Conservation (phyloP, 1,140 invertebrate species). For the Neotoxoptera formosana region DNA sequence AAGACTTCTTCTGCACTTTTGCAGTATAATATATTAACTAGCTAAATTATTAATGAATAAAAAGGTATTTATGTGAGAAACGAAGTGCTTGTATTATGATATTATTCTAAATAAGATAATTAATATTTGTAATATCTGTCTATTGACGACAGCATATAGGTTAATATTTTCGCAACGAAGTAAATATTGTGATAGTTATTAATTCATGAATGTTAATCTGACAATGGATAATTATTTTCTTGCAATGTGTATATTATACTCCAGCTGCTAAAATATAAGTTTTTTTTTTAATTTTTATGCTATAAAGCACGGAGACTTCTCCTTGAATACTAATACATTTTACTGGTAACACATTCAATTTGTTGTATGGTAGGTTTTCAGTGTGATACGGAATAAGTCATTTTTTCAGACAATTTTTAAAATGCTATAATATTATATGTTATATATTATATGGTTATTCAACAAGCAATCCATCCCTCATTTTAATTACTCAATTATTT, state of each 20-base stretch:
- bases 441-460: background rate
- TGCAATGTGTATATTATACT: background rate
- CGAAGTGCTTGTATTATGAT: background rate
- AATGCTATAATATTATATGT: background rate
- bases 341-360: background rate
- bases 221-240: background rate
- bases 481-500: background rate
- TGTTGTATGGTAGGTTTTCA: background rate
- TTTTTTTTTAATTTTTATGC: background rate
- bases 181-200: background rate
- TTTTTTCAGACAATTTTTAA: background rate
- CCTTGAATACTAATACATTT: background rate
- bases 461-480: background rate
- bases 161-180: background rate
- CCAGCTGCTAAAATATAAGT: no score
- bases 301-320: background rate
- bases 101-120: background rate
- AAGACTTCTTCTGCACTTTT: background rate
- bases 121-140: background rate
- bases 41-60: background rate
- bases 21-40: no score
- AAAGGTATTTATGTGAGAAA: background rate
- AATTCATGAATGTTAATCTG: background rate
- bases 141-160: no score
- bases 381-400: background rate